Percentiles rank a stretch among this genome's conserved stretches.
Conservation (phyloP, 2,113 vertebrate species). For the Cettia cetti region DNA sequence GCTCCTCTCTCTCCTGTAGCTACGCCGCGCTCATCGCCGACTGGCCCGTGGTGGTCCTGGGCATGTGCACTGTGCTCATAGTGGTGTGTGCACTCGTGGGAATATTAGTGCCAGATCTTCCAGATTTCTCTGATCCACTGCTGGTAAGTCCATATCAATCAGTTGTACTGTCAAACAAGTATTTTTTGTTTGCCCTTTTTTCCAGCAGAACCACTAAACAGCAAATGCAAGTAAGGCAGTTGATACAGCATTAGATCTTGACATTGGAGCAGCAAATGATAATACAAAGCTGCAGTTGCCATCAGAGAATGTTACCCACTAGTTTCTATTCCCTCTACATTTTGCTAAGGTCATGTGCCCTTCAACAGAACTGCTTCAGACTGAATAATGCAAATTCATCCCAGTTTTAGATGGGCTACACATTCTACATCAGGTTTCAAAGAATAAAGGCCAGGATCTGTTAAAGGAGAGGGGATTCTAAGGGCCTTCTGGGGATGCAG, state of each 20-base stretch:
- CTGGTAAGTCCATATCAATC: constrained; percentile 79
- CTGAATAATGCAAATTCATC: not conserved
- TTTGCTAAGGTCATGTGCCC: not conserved
- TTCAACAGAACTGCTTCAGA: not conserved
- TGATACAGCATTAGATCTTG: not conserved
- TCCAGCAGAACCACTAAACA: not conserved
- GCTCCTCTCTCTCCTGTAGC: constrained; percentile 66
- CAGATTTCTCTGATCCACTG: constrained; percentile 95
- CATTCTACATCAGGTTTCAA: constrained; percentile 1
- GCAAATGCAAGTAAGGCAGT: not conserved
- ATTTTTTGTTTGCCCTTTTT: not conserved
- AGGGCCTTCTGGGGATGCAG: not conserved
- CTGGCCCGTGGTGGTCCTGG: constrained; percentile 96
- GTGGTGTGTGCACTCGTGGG: constrained; percentile 93
- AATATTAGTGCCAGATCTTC: constrained; percentile 91
- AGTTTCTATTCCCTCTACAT: not conserved
- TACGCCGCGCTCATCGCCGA: constrained; percentile 95
- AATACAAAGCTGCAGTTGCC: not conserved
- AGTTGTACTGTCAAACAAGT: not conserved
- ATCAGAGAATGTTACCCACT: not conserved
- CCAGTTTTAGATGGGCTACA: not conserved
- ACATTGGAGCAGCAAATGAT: not conserved
- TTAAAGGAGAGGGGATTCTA: not conserved
- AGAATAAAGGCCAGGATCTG: not conserved
- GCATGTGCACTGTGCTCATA: constrained; percentile 92